phyloP scores from a whole-genome alignment of 1,140 invertebrate species.

The Aphaenogaster rudis region DNA sequence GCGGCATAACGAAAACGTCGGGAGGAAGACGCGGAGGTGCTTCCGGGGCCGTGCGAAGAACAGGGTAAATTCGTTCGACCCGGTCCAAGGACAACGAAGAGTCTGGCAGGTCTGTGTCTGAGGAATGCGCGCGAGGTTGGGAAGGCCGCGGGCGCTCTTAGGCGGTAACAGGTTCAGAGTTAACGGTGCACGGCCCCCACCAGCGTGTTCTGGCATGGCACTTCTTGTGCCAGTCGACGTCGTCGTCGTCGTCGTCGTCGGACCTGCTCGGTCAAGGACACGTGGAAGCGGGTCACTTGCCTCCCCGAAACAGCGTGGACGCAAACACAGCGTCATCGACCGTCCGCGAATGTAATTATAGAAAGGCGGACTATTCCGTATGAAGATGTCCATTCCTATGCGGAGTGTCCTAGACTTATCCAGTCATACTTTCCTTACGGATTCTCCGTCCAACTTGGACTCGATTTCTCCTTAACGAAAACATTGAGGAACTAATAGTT shows the following conservation, averaged over 20 bases:
- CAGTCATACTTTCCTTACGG: background rate
- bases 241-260: slow-evolving; percentile 55
- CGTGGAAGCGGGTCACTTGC: slow-evolving; percentile 67
- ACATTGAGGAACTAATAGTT: background rate
- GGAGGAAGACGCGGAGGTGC: background rate
- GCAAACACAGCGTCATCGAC: background rate
- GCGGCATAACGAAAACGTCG: background rate
- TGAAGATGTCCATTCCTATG: background rate
- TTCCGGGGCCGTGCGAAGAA: background rate
- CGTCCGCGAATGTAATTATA: background rate
- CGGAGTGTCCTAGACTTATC: background rate
- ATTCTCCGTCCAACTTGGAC: slow-evolving; percentile 3
- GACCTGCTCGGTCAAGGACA: slow-evolving; percentile 78
- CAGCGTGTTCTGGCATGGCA: slow-evolving; percentile 17
- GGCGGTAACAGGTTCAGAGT: slow-evolving; percentile 77
- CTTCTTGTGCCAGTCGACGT: slow-evolving; percentile 61
- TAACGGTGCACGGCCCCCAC: slow-evolving; percentile 76
- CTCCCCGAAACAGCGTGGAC: slow-evolving; percentile 58
- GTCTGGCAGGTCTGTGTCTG: slow-evolving; percentile 22
- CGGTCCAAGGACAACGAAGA: slow-evolving; percentile 45
- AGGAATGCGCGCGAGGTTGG: slow-evolving; percentile 70
- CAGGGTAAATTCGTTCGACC: slow-evolving; percentile 18
- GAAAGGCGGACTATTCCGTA: background rate
- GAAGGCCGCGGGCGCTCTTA: slow-evolving; percentile 71
- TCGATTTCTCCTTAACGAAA: background rate